A percentile compares a stretch with the other conserved stretches of the same genome.
Evolutionary conservation across 2,797 vertebrate genomes (phyloP).

Genomic region (Etheostoma perlongum): DNA sequence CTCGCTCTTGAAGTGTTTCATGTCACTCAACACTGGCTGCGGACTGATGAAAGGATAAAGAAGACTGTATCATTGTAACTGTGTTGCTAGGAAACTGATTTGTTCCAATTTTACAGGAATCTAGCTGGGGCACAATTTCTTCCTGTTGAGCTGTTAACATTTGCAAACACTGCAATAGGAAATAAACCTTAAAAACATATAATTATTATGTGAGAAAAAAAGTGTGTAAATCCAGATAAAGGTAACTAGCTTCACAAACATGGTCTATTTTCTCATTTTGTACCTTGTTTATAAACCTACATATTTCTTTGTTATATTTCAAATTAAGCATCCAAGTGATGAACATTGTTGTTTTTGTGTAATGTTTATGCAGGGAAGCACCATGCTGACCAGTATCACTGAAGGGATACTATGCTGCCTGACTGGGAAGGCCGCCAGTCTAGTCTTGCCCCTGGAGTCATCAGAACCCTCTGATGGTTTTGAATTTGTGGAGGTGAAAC

Average conservation of each 20-base stretch:
- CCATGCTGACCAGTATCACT: conserved; percentile 94
- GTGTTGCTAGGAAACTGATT: conserved; percentile 70
- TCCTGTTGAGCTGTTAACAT: conserved; percentile 48
- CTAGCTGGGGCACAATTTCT: conserved; percentile 15
- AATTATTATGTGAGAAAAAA: not conserved
- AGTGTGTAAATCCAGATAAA: not conserved
- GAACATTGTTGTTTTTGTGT: conserved; percentile 43
- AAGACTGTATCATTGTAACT: conserved; percentile 31
- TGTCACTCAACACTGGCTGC: conserved; percentile 5
- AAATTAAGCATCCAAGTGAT: conserved; percentile 1
- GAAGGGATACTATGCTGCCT: conserved; percentile 96
- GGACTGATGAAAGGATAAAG: conserved; percentile 36
- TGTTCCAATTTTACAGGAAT: conserved; percentile 16
- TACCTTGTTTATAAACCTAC: not conserved
- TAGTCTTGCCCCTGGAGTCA: conserved; percentile 91
- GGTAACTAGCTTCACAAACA: not conserved
- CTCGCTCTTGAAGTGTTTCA: conserved; percentile 11
- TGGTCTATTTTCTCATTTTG: not conserved
- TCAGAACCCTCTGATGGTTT: conserved; percentile 90
- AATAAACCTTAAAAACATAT: conserved; percentile 3
- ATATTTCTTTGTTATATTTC: not conserved
- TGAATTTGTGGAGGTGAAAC: conserved; percentile 96
- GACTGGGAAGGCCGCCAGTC: conserved; percentile 89
- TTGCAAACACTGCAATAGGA: conserved; percentile 26
- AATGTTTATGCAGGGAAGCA: conserved; percentile 64